These are phyloP conservation scores for Smutsia temminckii DNA, from an alignment of 2,797 vertebrate genomes.

Conservation along the genomic window DNA sequence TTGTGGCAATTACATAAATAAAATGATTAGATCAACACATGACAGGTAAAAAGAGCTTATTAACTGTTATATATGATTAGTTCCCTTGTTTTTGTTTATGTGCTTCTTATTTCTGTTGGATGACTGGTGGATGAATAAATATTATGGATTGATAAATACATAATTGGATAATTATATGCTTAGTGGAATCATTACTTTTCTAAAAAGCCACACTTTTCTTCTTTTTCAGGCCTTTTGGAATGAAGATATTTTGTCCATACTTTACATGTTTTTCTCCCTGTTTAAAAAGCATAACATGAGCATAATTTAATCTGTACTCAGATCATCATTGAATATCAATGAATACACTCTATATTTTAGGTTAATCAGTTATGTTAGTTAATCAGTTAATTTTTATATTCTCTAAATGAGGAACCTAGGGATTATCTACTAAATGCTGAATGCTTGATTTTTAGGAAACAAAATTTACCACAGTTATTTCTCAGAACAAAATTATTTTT, in stretches of 20 bases:
- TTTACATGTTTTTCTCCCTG: background rate
- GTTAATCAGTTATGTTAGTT: background rate
- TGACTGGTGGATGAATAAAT: background rate
- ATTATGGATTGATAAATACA: background rate
- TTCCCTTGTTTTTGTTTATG: background rate
- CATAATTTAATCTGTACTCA: background rate
- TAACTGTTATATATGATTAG: background rate
- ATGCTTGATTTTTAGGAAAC: background rate
- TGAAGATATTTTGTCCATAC: background rate
- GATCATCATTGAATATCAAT: background rate
- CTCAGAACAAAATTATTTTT: background rate
- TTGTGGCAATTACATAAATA: background rate
- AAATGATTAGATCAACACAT: background rate
- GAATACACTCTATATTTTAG: background rate
- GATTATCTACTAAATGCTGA: background rate
- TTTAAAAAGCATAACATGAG: background rate
- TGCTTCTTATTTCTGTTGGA: background rate
- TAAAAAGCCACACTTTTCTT: background rate
- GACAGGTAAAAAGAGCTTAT: background rate
- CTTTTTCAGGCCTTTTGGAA: background rate
- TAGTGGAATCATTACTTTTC: background rate
- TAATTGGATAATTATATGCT: background rate
- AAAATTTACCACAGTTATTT: background rate
- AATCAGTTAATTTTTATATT: background rate
- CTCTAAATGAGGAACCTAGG: background rate